Base-by-base conservation (phyloP, 2,797 vertebrate species). In the Telmatherina bonti region DNA sequence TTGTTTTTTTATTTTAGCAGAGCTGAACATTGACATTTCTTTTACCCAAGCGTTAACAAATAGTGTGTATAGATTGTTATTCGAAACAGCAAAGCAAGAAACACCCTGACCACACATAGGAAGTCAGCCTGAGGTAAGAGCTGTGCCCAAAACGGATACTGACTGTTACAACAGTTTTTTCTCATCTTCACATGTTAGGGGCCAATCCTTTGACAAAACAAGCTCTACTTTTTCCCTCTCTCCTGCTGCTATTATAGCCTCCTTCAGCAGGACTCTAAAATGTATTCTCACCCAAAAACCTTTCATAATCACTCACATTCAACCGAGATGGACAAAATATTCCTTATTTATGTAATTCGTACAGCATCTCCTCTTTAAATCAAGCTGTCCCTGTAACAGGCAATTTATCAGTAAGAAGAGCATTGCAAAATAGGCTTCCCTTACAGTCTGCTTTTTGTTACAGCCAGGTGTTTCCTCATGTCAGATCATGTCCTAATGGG, bases 381-480 rank as follows among this genome's bases (percentile, higher is more conserved):
- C 70, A 33, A 75, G 38, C 69, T 78, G 55, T 73, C 66, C 26
- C 41, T 62, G 58, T 63, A 68, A 62, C 26, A 74, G 30, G 22
- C 26, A 67, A 62, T 67, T 68, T 74, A 66, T 79, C 64, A 61
- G 72, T 33, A 62, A 63, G 54, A 81, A 72, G 65, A 61, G 75
- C 71, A 73, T 72, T 70, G 62, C 82, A 68, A 86, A 85, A 72
- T 65, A 61, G 64, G 35, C 75, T 77, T 59, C 73, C 82, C 81
- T 81, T 65, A 66, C 73, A 78, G 82, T 62, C 70, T 80, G 71
- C 63, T 83, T 80, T 86, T 78, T 76, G 73, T 81, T 67, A 67
- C 62, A 85, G 83, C 89, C 89, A 93, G 91, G 90, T 92, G 88
- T 89, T 92, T 88, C 84, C 82, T 93, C 91, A 12, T 92, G 91